Conservation (phyloP, 2,797 vertebrate genomes). For the Sphenopsis melanotis region DNA sequence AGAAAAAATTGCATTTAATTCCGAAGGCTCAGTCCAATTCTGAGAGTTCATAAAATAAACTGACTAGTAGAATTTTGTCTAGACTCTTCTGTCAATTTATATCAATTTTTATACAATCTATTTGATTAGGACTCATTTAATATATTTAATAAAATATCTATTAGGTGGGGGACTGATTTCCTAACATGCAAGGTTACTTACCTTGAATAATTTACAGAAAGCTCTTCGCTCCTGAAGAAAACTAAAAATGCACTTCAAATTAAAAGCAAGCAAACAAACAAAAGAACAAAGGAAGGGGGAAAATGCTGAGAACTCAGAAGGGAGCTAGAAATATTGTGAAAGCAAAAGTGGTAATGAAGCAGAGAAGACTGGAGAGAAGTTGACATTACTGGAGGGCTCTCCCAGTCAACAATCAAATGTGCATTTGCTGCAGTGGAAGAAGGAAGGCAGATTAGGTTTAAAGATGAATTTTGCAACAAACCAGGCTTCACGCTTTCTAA, state of each 20-base stretch:
- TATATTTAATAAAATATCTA: background rate
- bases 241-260: background rate
- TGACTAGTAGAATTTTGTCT: background rate
- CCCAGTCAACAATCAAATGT: background rate
- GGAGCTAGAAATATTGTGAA: background rate
- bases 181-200: background rate
- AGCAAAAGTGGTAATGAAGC: conserved; percentile 2
- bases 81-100: background rate
- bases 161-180: background rate
- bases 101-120: background rate
- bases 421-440: background rate
- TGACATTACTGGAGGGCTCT: conserved; percentile 24
- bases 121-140: background rate
- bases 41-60: background rate
- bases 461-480: background rate
- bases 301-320: background rate
- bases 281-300: background rate
- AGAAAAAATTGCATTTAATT: background rate
- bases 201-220: background rate
- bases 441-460: background rate
- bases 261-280: background rate
- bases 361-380: background rate
- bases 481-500: background rate
- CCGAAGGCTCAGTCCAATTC: background rate
- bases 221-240: background rate